Evolutionary conservation across 2,113 vertebrate genomes (phyloP).

Genomic region (Alaudala cheleensis): DNA sequence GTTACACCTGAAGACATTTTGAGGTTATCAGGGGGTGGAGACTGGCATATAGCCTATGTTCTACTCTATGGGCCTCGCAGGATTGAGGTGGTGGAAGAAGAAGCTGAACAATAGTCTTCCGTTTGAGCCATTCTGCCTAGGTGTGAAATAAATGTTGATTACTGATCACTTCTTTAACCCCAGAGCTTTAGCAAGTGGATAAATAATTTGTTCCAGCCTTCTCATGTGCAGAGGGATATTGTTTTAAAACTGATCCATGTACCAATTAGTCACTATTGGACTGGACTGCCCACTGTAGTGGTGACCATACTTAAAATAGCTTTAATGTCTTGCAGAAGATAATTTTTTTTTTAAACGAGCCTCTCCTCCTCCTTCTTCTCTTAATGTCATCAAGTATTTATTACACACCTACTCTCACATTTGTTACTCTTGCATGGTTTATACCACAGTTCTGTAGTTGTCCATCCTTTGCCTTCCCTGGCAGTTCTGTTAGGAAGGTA

Average conservation of each 20-base stretch:
- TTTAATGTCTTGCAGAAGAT: constrained; percentile 52
- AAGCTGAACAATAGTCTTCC: constrained; percentile 80
- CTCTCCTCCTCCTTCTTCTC: neutral
- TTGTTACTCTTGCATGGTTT: constrained; percentile 82
- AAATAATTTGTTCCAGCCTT: constrained; percentile 59
- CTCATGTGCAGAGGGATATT: constrained; percentile 35
- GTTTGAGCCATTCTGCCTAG: constrained; percentile 86
- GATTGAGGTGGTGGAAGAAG: constrained; percentile 85
- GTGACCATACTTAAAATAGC: constrained; percentile 45
- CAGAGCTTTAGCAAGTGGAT: constrained; percentile 68
- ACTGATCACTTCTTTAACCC: constrained; percentile 73
- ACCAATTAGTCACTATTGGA: constrained; percentile 20
- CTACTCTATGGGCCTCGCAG: constrained; percentile 94
- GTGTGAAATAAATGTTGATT: constrained; percentile 94
- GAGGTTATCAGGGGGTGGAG: constrained; percentile 94
- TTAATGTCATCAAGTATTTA: constrained; percentile 72
- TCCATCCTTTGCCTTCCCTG: constrained; percentile 73
- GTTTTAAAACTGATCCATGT: constrained; percentile 40
- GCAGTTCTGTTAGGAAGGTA: constrained; percentile 62
- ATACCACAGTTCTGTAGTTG: constrained; percentile 69
- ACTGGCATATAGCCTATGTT: constrained; percentile 99
- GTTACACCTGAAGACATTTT: constrained; percentile 96
- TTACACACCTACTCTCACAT: constrained; percentile 74
- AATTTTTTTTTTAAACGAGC: constrained; percentile 26
- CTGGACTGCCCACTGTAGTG: constrained; percentile 6